These are phyloP conservation scores for Paraescarpia echinospica DNA, from an alignment of 1,140 invertebrate species.

Conservation along the genomic window DNA sequence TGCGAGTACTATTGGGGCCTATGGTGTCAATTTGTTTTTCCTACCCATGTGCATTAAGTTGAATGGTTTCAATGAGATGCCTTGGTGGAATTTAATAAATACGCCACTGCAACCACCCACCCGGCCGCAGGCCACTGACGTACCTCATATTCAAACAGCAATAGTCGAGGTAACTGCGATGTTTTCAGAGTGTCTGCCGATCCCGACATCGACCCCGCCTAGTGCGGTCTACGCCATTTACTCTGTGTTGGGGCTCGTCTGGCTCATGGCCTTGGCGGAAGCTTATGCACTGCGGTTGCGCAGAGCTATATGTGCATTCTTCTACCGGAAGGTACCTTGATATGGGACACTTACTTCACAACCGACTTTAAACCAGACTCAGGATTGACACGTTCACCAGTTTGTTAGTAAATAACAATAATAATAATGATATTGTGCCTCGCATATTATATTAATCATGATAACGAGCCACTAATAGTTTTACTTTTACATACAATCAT, in stretches of 20 bases:
- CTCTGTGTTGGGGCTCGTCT: constrained; percentile 23
- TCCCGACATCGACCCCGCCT: background rate
- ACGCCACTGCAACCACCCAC: background rate
- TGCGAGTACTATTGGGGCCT: background rate
- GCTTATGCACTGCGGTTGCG: constrained; percentile 43
- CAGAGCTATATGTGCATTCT: constrained; percentile 32
- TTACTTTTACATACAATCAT: too few species aligned
- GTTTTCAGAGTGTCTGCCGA: background rate
- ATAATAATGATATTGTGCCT: too few species aligned
- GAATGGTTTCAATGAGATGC: too few species aligned
- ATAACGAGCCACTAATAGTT: too few species aligned
- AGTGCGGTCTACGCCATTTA: constrained; percentile 34
- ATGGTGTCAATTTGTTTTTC: background rate
- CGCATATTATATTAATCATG: too few species aligned
- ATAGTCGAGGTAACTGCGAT: background rate
- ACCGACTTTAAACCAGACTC: too few species aligned
- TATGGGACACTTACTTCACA: background rate
- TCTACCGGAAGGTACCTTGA: constrained; percentile 34
- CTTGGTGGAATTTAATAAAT: background rate
- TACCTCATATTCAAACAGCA: background rate
- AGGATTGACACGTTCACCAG: too few species aligned
- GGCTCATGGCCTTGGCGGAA: constrained; percentile 38
- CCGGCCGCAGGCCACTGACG: background rate
- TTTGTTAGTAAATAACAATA: too few species aligned
- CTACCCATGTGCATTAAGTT: too few species aligned